These are phyloP conservation scores for Alviniconcha strummeri DNA, from an alignment of 2,888 invertebrate genomes.

Conservation along the genomic window DNA sequence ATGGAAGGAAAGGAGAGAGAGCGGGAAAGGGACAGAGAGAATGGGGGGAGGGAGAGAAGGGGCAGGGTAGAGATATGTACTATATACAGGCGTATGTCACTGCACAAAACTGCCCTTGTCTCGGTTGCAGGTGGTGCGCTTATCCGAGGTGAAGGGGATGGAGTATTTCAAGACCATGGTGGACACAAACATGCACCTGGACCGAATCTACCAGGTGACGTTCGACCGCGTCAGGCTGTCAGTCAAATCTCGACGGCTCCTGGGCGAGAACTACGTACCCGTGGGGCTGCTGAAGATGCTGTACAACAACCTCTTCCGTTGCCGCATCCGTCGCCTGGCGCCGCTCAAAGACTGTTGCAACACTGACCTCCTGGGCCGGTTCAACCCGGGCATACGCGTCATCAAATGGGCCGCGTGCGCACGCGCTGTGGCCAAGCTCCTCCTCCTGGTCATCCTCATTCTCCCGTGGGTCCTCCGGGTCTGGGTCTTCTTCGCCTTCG, in stretches of 20 bases:
- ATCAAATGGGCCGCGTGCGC: conserved; percentile 53
- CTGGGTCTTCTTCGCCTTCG: conserved; percentile 22
- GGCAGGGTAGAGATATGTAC: too few relatives aligned
- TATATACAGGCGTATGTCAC: too few relatives aligned
- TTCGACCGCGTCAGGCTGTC: conserved; percentile 47
- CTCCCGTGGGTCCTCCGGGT: conserved; percentile 19
- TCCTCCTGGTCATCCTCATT: conserved; percentile 26
- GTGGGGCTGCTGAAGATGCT: conserved; percentile 54
- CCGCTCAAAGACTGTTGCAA: conserved; percentile 38
- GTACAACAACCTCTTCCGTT: conserved; percentile 57
- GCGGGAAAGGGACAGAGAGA: too few relatives aligned
- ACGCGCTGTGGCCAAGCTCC: conserved; percentile 46
- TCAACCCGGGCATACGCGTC: conserved; percentile 31
- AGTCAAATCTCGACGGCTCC: conserved; percentile 50
- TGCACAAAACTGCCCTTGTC: too few relatives aligned
- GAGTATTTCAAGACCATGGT: conserved; percentile 44
- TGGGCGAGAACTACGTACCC: conserved; percentile 52
- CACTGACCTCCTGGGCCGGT: conserved; percentile 35
- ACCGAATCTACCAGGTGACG: conserved; percentile 42
- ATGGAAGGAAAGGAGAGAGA: too few relatives aligned
- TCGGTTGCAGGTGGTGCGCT: conserved; percentile 29
- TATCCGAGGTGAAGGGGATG: conserved; percentile 40
- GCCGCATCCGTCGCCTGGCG: conserved; percentile 57
- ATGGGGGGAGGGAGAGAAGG: too few relatives aligned
- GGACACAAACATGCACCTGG: conserved; percentile 35